These are phyloP conservation scores for Conchocele bisecta DNA, from an alignment of 2,888 invertebrate species.

Conservation along the genomic window DNA sequence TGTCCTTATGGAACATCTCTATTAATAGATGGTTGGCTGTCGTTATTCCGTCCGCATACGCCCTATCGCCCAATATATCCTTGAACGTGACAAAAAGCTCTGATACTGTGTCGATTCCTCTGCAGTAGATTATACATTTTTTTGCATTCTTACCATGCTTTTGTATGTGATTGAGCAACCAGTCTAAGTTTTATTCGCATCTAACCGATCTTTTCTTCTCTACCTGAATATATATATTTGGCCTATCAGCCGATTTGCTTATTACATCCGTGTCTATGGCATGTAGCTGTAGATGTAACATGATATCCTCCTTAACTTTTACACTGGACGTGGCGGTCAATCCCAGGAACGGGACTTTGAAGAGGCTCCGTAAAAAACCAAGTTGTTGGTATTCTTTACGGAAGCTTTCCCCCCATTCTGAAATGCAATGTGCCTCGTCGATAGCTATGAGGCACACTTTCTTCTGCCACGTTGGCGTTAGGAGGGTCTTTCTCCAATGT, in stretches of 20 bases:
- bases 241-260: constrained; percentile 16
- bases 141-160: constrained; percentile 15
- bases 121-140: constrained; percentile 49
- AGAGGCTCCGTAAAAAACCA: constrained; percentile 33
- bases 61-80: constrained; percentile 22
- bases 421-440: constrained; percentile 48
- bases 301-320: constrained; percentile 39
- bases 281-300: constrained; percentile 24
- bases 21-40: constrained; percentile 37
- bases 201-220: constrained; percentile 9
- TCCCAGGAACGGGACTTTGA: constrained; percentile 33
- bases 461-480: constrained; percentile 32
- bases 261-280: constrained; percentile 28
- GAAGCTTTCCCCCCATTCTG: constrained; percentile 47
- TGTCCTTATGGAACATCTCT: constrained; percentile 55
- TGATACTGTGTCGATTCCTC: constrained; percentile 47
- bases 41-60: constrained; percentile 30
- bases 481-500: constrained; percentile 38
- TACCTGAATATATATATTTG: constrained; percentile 38
- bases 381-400: constrained; percentile 24
- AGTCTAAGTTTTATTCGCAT: constrained; percentile 5
- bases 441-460: constrained; percentile 13
- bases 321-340: constrained; percentile 40
- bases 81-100: constrained; percentile 43
- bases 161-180: constrained; percentile 38